Base-by-base conservation (phyloP, 1,140 invertebrate genomes). In the Hydropsyche tenuis region DNA sequence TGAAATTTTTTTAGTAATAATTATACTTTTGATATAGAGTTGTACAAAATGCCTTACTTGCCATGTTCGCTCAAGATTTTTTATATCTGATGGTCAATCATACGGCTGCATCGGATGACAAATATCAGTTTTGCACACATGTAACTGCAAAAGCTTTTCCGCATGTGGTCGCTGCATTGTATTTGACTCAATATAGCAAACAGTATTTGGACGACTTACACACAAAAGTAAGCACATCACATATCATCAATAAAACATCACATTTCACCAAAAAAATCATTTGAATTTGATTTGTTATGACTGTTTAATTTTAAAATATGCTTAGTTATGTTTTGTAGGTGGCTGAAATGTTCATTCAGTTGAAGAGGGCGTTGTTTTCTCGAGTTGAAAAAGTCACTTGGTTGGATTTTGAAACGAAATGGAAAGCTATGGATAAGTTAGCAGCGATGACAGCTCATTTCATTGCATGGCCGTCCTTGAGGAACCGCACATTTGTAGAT, bases 31-130 rank as follows among this genome's bases (percentile, higher is more conserved):
- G 30, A 3, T 37, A 37, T 37, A 87, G 86, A 77, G 80, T 86
- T 37, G 80, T 86, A 43, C 85, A 87, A 74, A 87, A 87, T 74
- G 82, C 84, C 22, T 76, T 87, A 71, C 75, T 87, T 72, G 78
- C 86, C 45, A 79, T 87, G 23, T 86, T 84, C 75, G 84, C 85
- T n/a, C 79, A 81, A 45, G 85, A 87, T 73, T 82, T 81, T 9
- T 79, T 86, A 6, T 80, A 84, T 63, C 81, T 85, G 62, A 81
- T 87, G 22, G 80, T 83, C 6, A 86, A 86, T 70, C 69, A 74
- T 56, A 81, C 82, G 20, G 82, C 80, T 30, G 80, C 81, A n/a
- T 80, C 78, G 69, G 80, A 81, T 56, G 81, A 84, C 46, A 82
- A 80, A 82, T 81, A 80, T 14, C 75, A 73, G 60, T 85, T 84